Base-by-base conservation (phyloP, 1,140 invertebrate species). In the Yoshiicerus persimilis region DNA sequence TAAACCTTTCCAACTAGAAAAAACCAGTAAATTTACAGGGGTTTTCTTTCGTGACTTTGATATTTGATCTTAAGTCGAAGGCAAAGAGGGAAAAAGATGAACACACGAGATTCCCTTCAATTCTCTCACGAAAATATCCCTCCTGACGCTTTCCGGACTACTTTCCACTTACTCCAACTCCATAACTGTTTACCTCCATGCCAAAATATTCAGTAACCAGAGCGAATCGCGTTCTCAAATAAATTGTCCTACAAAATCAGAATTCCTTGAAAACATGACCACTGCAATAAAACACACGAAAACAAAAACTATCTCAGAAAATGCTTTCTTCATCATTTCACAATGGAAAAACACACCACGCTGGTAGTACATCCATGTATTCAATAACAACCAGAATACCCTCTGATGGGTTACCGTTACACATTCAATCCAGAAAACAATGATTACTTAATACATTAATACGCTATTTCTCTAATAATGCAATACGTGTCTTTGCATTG, bases 41-140 rank as follows among this genome's bases (percentile, higher is more conserved):
- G 9, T 13, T 75, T 75, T 75, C 70, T 34, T 75, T 75, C 70
- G 27, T 80, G 75, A 80, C 75, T 80, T 80, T 80, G 75, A 80
- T 80, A 80, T 80, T 80, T 80, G 75, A 80, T 80, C 75, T 80
- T 10, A 80, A 80, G 75, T 80, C 27, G 75, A 34, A 36, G 30
- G 32, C 75, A 80, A 38, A 30, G 66, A 70, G 66, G 30, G 30
- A 70, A 25, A 16, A 70, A 16, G 66, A 30, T 30, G 25, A 70
- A 11, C 25, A 70, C 66, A 32, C 66, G 66, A 70, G 25, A 56
- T 56, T 70, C 66, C 25, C 66, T 30, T 70, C 25, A 70, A 70
- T 30, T 30, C 27, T 16, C 66, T 30, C 25, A 32, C 6, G 25
- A 25, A 27, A 16, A 70, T 30, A 70, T 70, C 16, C 25, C 23